Evolutionary conservation across 2,888 invertebrate species (phyloP), one percentile per base, ranked within the genome.

Genomic region (Lithosia quadra): DNA sequence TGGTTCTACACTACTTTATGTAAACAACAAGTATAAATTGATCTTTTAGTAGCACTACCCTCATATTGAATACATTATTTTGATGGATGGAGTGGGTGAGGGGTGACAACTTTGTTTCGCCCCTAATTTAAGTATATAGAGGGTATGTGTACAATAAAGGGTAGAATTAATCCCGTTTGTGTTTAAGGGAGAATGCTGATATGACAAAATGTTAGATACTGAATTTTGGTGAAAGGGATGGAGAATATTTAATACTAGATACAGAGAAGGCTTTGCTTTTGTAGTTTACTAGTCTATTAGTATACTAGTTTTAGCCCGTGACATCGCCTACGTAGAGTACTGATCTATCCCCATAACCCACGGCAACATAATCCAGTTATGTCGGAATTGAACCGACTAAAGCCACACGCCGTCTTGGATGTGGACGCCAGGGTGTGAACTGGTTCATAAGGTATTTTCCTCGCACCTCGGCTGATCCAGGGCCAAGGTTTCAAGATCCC

Each of bases 141-240:
- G 65, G 66, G 69, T 43, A 36, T 59, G 76, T 73, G 33, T 65
- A 72, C 69, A 65, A 76, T 75, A 81, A 80, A 81, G 80, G 80
- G 81, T 77, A 71, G 79, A 72, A 79, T 79, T 80, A 79, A 81
- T 81, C 81, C 39, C 36, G 73, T 65, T 74, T 80, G 68, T 75
- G 77, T 80, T 80, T 71, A 71, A 79, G 75, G 76, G 72, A 59
- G 68, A 39, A 61, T 58, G 66, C 24, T 55, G 62, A 58, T 49
- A 36, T 36, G 21, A 56, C 56, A n/a, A 63, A 61, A 68, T 68
- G 55, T 39, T 24, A 43, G 10, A 56, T 63, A 15, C 33, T 21
- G 39, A 10, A 49, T 59, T 57, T 57, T 55, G 53, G 34, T 10
- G 22, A 34, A 22, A 4, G 10, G 28, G 7, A 21, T 63, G 15